phyloP scores from a whole-genome alignment of 1,140 invertebrate genomes.

The Hetaerina americana region DNA sequence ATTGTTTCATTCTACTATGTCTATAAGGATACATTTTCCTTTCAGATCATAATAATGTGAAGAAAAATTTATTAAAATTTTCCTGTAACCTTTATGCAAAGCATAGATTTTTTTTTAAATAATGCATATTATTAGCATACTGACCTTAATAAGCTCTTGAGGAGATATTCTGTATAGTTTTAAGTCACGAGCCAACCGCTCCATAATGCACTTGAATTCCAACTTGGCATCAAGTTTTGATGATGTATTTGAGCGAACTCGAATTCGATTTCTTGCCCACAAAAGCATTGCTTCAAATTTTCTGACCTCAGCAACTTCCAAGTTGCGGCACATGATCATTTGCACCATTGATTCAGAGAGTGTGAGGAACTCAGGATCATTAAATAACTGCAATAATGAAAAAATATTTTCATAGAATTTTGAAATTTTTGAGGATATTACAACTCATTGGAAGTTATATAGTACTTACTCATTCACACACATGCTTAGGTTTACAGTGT shows the following conservation, averaged over 20 bases:
- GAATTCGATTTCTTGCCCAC: conserved; percentile 74
- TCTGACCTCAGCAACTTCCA: conserved; percentile 75
- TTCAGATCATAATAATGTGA: too few species aligned
- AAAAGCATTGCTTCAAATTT: conserved; percentile 89
- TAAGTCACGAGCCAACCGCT: conserved; percentile 71
- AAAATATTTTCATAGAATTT: too few species aligned
- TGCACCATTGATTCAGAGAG: conserved; percentile 89
- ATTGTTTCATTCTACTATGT: too few species aligned
- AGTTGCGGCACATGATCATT: conserved; percentile 79
- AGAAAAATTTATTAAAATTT: too few species aligned
- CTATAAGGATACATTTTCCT: too few species aligned
- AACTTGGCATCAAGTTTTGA: conserved; percentile 69
- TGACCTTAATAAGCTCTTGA: conserved; percentile 78
- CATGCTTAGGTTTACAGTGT: too few species aligned
- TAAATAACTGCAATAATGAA: conserved; percentile 61
- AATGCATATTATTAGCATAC: too few species aligned
- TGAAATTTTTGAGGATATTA: too few species aligned
- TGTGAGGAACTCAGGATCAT: conserved; percentile 66
- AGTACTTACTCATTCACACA: too few species aligned
- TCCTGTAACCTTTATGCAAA: too few species aligned
- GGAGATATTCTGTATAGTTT: conserved; percentile 84
- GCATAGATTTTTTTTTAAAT: too few species aligned
- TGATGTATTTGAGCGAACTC: conserved; percentile 46
- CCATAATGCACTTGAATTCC: conserved; percentile 87
- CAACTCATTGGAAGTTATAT: too few species aligned